Base-by-base conservation (phyloP, 2,113 vertebrate genomes). In the Atrichornis clamosus region DNA sequence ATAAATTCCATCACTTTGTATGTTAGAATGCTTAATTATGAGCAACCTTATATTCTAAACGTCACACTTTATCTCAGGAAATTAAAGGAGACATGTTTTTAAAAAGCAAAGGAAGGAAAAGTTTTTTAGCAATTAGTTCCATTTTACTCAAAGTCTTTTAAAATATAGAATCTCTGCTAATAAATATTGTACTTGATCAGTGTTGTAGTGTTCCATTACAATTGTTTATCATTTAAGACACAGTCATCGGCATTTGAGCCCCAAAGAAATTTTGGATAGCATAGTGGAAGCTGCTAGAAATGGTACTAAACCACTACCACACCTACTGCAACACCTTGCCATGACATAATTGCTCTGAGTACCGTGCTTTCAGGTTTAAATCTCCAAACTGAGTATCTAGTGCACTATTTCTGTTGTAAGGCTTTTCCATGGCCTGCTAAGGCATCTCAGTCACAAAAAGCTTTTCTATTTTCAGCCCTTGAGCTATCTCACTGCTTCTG, bases 21-120 rank as follows among this genome's bases (percentile, higher is more conserved):
- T 83, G 87, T 87, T 96, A 96, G 76, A 97, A 91, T 96, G 67
- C 55, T 84, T 94, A 90, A 96, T 96, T 96, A 91, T 83, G 93
- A 84, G 75, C 84, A 97, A 91, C 56, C 84, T 91, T 97, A 83
- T 77, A 93, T 92, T 95, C 53, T 72, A 74, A 90, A 84, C 0
- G 0, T 92, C 88, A 75, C 85, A 63, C 91, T 95, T 97, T 93
- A 85, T 95, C 86, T 94, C 91, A 96, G 95, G 94, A 96, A 96
- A 97, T 96, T 94, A 93, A 82, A 96, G 94, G 94, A 95, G 95
- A 94, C 89, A 62, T 3, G 0, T 79, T 84, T 81, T 14, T 74
- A 93, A 85, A 88, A 96, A 67, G 32, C 27, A 76, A 96, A 81
- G 88, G 88, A 96, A 95, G 77, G 86, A 87, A 96, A 95, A 87